Base-by-base conservation (phyloP, 2,113 vertebrate species). In the Nicator chloris region DNA sequence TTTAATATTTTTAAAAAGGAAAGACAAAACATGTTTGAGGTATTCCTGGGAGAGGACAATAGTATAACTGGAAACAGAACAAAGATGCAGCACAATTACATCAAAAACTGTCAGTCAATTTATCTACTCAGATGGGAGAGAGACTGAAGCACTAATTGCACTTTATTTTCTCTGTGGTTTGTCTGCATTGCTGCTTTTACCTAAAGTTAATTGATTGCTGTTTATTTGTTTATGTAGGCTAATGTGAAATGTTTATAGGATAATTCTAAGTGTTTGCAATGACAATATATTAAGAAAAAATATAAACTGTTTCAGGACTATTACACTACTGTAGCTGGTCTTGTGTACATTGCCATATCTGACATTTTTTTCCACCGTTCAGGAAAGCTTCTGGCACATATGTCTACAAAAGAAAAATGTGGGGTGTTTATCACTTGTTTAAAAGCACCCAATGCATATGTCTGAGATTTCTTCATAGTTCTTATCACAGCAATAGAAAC, bases 191-290 rank as follows among this genome's bases (percentile, higher is more conserved):
- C 26, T 88, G 68, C 21, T 86, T 49, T 77, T 64, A 89, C 31
- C 53, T 77, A 10, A 86, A 70, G 24, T 59, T 93, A 83, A 88
- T 33, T 93, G 64, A 96, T 50, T 94, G 80, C 64, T 78, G 20
- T 68, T 92, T 93, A 66, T 80, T 90, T 93, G 91, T 85, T 92
- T 93, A 90, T 66, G 42, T 21, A 72, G 49, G 30, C 21, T 80
- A 76, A 76, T 24, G 21, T 70, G 27, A 70, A 63, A 33, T 37
- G 9, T 37, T 70, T 44, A 50, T 21, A 50, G 13, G 31, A 28
- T 42, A 35, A 53, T n/a, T 75, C 39, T 30, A 89, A 75, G 15
- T 70, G 66, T 47, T 87, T 80, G 12, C 51, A 83, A 47, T 70
- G 33, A 59, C 22, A 71, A 35, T 26, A 53, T 30, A 49, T 22